These are phyloP conservation scores for Strigamia transsilvanica DNA, from an alignment of 2,888 invertebrate species.

Conservation along the genomic window DNA sequence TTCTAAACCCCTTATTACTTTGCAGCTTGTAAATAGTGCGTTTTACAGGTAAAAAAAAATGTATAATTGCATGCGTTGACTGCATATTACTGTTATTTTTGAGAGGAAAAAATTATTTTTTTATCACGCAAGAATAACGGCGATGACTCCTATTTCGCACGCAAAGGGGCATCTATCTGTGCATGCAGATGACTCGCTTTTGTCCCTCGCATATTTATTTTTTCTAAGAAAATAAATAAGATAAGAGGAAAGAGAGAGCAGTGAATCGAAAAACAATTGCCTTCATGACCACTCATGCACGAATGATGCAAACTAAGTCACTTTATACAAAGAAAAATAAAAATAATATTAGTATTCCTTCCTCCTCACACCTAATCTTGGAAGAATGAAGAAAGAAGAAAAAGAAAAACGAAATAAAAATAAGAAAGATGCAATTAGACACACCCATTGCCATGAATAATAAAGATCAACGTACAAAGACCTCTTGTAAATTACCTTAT, in stretches of 20 bases:
- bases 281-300: constrained; percentile 48
- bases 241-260: constrained; percentile 37
- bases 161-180: constrained; percentile 29
- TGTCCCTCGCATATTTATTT: constrained; percentile 30
- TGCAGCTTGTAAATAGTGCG: background rate
- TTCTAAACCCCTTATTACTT: constrained; percentile 27
- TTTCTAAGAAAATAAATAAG: constrained; percentile 42
- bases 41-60: background rate
- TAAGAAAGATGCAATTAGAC: constrained; percentile 48
- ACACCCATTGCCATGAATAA: constrained; percentile 45
- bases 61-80: constrained; percentile 15
- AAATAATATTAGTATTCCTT: constrained; percentile 46
- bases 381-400: constrained; percentile 41
- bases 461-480: constrained; percentile 47
- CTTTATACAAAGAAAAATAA: constrained; percentile 48
- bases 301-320: constrained; percentile 48
- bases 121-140: constrained; percentile 39
- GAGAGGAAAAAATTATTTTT: constrained; percentile 6
- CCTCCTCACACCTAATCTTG: constrained; percentile 49
- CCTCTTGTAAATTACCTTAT: constrained; percentile 25
- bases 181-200: constrained; percentile 45
- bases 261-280: constrained; percentile 48
- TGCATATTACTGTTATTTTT: background rate
- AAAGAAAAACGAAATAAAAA: constrained; percentile 46
- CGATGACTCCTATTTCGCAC: constrained; percentile 35